Conservation (phyloP, 1,140 invertebrate species). For the Archivesica marissinica region DNA sequence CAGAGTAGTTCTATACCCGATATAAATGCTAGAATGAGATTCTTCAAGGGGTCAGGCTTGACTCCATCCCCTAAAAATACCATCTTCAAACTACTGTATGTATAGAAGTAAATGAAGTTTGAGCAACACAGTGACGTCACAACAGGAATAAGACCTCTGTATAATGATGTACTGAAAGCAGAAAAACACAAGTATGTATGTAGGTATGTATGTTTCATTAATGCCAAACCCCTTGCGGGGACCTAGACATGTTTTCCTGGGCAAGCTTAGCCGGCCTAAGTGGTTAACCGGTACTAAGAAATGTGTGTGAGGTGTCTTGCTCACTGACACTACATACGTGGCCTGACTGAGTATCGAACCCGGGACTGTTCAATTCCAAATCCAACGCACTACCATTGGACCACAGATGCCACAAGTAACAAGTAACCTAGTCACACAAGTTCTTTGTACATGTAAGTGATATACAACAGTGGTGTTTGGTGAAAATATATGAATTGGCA, state of each 20-base stretch:
- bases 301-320: too few species aligned
- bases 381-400: too few species aligned
- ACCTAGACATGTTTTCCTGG: too few species aligned
- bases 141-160: slow-evolving; percentile 92
- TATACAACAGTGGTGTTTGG: not conserved
- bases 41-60: slow-evolving; percentile 87
- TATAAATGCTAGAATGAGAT: slow-evolving; percentile 91
- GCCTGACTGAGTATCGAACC: too few species aligned
- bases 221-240: too few species aligned
- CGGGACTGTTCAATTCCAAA: too few species aligned
- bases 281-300: too few species aligned
- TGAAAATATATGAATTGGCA: not conserved
- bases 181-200: not conserved
- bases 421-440: not conserved
- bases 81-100: slow-evolving; percentile 92
- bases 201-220: too few species aligned
- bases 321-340: too few species aligned
- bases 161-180: slow-evolving; percentile 87
- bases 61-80: slow-evolving; percentile 81
- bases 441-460: not conserved
- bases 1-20: slow-evolving; percentile 86
- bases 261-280: too few species aligned
- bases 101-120: slow-evolving; percentile 97
- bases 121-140: slow-evolving; percentile 92
- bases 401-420: too few species aligned